Base-by-base conservation (phyloP, 2,113 vertebrate species). In the Crypturellus undulatus region DNA sequence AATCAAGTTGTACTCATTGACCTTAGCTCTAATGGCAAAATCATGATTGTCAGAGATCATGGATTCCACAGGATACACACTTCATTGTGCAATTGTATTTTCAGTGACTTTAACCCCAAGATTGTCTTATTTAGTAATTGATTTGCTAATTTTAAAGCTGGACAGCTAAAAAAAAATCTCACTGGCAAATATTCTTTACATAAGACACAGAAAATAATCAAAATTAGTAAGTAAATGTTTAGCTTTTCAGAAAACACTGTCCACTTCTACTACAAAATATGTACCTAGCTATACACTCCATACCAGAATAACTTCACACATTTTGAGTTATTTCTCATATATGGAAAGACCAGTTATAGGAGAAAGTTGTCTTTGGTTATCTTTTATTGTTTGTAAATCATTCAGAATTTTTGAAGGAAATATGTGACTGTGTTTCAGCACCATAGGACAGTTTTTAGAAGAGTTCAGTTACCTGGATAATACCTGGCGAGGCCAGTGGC, bases 401-500 rank as follows among this genome's bases (percentile, higher is more conserved):
- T 43, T 64, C 22, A 62, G 22, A 26, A 3, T 30, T 52, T 72
- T 94, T 85, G 6, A 70, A 69, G n/a, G 59, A 40, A 82, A 9
- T 15, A 16, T 2, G 20, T 9, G 20, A 10, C 16, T 60, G 25
- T 19, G 38, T 52, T 52, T 54, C 34, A 28, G 69, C 25, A 49
- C n/a, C 26, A 70, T 0, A 69, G 11, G 19, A 43, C 26, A 82
- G n/a, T 4, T 77, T 56, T 56, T 20, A 49, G 59, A 82, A 67
- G 58, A 84, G 10, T 76, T 45, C 38, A 94, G 63, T 97, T 98
- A 99, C 99, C 99, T 98, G 99, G 99, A 79, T 98, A 99, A 93
- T 99, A 99, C 13, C 99, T 99, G 60, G 99, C 99, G 21, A 99
- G 98, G 86, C 99, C 99, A 6, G 99, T 99, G 36, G 99, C 99